phyloP scores from a whole-genome alignment of 23 tunicate genomes.

The Ciona savignyi region DNA sequence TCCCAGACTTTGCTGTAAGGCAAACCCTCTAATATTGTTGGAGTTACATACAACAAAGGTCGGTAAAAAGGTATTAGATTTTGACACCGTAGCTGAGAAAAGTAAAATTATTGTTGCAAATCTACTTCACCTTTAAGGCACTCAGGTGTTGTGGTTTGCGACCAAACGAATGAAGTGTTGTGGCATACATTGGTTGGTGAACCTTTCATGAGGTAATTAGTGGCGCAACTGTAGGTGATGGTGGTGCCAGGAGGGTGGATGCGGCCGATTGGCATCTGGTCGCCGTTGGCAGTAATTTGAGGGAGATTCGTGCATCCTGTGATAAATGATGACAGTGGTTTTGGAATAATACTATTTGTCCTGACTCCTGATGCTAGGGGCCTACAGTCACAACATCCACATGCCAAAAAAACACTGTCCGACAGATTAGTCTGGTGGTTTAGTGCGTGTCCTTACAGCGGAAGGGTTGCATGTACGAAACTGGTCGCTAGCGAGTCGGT shows the following conservation, averaged over 20 bases:
- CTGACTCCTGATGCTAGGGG: no score
- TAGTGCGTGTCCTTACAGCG: background rate
- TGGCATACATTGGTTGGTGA: no score
- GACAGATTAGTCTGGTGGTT: background rate
- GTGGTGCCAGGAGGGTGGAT: background rate
- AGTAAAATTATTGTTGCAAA: background rate
- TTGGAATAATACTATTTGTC: no score
- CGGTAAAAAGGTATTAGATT: no score
- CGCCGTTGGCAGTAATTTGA: background rate
- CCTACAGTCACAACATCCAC: no score
- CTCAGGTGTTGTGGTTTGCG: background rate
- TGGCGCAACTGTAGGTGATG: background rate
- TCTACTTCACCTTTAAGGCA: background rate
- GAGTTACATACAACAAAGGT: no score
- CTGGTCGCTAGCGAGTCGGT: background rate
- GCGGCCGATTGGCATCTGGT: background rate
- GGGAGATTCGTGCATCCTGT: background rate
- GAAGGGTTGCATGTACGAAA: background rate
- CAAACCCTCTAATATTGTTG: no score
- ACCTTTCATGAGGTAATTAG: background rate
- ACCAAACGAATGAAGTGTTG: no score
- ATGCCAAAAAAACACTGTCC: no score
- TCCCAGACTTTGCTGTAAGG: no score
- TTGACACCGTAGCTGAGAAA: no score
- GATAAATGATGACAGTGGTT: no score